Conservation (phyloP, 2,113 vertebrate species). For the Apodemus speciosus region DNA sequence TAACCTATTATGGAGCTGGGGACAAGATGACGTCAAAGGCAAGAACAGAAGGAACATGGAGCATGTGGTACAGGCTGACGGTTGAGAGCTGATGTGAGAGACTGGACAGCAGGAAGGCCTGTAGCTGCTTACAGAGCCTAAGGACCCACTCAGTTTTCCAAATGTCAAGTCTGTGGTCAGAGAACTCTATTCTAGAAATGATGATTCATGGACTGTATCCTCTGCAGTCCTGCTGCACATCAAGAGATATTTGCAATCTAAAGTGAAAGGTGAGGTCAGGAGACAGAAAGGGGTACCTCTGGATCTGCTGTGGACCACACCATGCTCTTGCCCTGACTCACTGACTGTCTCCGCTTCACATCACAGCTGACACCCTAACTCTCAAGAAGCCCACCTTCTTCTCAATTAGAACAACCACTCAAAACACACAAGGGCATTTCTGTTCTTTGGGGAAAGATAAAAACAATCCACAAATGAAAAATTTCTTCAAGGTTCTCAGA, state of each 20-base stretch:
- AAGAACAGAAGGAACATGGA: not conserved
- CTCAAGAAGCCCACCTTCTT: conserved; percentile 29
- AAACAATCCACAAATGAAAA: not conserved
- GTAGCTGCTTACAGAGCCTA: not conserved
- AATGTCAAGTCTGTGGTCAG: conserved; percentile 3
- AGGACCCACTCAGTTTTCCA: not conserved
- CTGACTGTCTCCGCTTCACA: not conserved
- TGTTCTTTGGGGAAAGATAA: not conserved
- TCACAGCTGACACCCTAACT: not conserved
- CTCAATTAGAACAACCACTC: conserved; percentile 45
- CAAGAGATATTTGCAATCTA: not conserved
- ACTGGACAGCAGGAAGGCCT: not conserved
- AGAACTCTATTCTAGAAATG: not conserved
- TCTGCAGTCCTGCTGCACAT: not conserved
- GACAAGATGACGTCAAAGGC: not conserved
- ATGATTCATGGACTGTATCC: not conserved
- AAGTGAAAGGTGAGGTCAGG: conserved; percentile 2
- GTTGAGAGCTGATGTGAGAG: not conserved
- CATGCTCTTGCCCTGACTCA: not conserved
- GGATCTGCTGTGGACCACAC: not conserved
- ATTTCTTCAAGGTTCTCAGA: not conserved
- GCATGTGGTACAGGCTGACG: not conserved
- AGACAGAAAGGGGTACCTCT: conserved; percentile 48
- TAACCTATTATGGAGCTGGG: not conserved
- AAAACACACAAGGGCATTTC: not conserved